Evolutionary conservation across 1,140 invertebrate species (phyloP), one percentile per base, ranked within the genome.

Genomic region (Lucilia sericata): DNA sequence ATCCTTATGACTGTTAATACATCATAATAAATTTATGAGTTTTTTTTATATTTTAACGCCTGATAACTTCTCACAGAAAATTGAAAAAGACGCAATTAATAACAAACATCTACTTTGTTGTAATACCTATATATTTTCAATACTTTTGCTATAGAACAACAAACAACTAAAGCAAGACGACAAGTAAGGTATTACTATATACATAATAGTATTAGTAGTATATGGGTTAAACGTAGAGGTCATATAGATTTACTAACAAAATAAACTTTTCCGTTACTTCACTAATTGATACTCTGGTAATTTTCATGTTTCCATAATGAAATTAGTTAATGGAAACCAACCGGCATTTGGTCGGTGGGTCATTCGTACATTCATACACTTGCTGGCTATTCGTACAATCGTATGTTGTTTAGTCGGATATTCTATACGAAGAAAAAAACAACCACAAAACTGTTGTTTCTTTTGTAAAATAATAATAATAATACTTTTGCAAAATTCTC

Each of bases 151-250:
- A 42, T 8, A 36, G 36, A 42, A 10, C 42, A 42, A 42, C 36
- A 36, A 36, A 3, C n/a, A n/a, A n/a, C n/a, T n/a, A n/a, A n/a
- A n/a, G n/a, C n/a, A n/a, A n/a, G n/a, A n/a, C n/a, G 25, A 30
- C 25, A 30, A 30, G 3, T 30, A 30, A 30, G 25, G 25, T 30
- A 30, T 30, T 30, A 30, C 25, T 30, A 30, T 30, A 30, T 30
- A 3, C 3, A 30, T 30, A 30, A 30, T 42, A 42, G 7, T 42
- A 10, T 42, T 10, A 42, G 42, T 42, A 42, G 42, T 42, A 70
- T 70, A 21, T 70, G 65, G 65, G 65, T 70, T 70, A 70, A 60
- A 70, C 65, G 21, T 70, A 70, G 65, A 70, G 65, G 65, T 70
- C 65, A 70, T 70, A 70, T 70, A 70, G 65, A 70, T 70, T 70